Evolutionary conservation across 1,140 invertebrate genomes (phyloP).

Genomic region (Hestina assimilis): DNA sequence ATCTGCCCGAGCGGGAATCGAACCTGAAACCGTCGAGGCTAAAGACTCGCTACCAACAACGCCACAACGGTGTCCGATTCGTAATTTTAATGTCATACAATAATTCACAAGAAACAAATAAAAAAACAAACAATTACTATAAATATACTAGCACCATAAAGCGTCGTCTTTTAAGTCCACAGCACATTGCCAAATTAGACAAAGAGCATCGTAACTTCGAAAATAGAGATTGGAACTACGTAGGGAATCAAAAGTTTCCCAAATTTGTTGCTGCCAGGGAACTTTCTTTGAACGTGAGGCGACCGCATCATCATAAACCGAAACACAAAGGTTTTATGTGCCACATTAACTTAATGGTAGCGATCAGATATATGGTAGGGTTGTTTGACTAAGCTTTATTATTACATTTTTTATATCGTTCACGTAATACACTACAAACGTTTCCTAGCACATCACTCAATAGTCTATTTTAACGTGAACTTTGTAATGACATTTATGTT

Average conservation of each 20-base stretch:
- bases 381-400: slow-evolving; percentile 40
- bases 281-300: slow-evolving; percentile 40
- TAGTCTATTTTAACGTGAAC: too few relatives aligned
- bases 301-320: slow-evolving; percentile 49
- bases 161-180: neutral
- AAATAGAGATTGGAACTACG: slow-evolving; percentile 20
- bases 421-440: neutral
- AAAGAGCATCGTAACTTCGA: slow-evolving; percentile 24
- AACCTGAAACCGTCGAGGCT: too few relatives aligned
- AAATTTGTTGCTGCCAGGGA: slow-evolving; percentile 38
- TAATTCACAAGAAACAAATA: too few relatives aligned
- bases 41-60: too few relatives aligned
- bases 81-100: too few relatives aligned
- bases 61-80: too few relatives aligned
- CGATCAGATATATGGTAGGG: slow-evolving; percentile 45
- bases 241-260: slow-evolving; percentile 49
- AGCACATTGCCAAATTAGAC: slow-evolving; percentile 18
- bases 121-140: neutral
- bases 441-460: too few relatives aligned
- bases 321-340: slow-evolving; percentile 64
- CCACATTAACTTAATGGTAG: slow-evolving; percentile 62
- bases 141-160: neutral
- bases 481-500: too few relatives aligned
- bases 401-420: slow-evolving; percentile 15
- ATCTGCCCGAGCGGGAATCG: too few relatives aligned